Evolutionary conservation across 2,113 vertebrate species (phyloP), one percentile per base, ranked within the genome.

Genomic region (Theristicus caerulescens): DNA sequence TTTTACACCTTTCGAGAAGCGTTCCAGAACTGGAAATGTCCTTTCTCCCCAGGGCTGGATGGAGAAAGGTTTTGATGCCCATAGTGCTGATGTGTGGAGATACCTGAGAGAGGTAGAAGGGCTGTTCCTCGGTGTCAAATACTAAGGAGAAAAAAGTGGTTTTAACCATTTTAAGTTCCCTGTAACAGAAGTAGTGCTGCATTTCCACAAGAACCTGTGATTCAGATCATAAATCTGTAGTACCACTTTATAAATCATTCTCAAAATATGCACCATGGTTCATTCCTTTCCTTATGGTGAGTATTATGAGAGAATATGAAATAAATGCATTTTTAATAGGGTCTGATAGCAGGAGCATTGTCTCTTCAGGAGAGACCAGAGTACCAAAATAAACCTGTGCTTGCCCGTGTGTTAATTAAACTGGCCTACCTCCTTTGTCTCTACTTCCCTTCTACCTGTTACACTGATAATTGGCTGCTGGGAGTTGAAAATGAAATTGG

Each of bases 251-350:
- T 96, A 96, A 96, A 93, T 97, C 86, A 88, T 96, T 97, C 90
- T 93, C 57, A 91, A 92, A 97, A 95, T 83, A 70, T 46, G 62
- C 58, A 47, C 49, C 2, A 2, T 94, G 82, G 90, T 95, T 93
- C 70, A 95, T 97, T 88, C 32, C 49, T 92, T 93, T 80, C 79
- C 70, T 96, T 87, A 65, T 79, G 42, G 66, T 94, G 77, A 66
- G 22, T 65, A 96, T 92, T 94, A 94, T 57, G 84, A 90, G 36
- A 88, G 59, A 92, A 94, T 92, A 85, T 70, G 51, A 94, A 97
- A 94, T 88, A 94, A 93, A 96, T 97, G 73, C 40, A 92, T 93
- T 97, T 96, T 97, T 96, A 97, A 97, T 91, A 85, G 62, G 29
- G 44, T 69, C 82, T 96, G 76, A 95, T 94, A 90, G 79, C 77